Conservation (phyloP, 23 tunicate genomes). For the Trididemnum clinides region DNA sequence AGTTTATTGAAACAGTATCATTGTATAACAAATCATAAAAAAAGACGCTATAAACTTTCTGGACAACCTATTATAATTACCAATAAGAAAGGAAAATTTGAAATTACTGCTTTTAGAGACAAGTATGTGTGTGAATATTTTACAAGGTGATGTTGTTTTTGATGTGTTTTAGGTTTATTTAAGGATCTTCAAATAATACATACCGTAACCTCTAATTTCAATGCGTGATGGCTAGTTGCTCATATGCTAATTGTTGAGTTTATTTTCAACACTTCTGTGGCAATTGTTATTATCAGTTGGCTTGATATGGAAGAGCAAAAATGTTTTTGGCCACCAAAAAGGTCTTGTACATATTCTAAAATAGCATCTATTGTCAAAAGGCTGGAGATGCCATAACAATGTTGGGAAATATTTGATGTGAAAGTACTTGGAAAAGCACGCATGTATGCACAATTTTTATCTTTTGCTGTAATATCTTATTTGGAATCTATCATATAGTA, state of each 20-base stretch:
- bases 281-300: not conserved
- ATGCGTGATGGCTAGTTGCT: not conserved
- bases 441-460: not conserved
- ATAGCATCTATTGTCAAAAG: not conserved
- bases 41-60: too few relatives aligned
- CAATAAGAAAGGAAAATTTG: too few relatives aligned
- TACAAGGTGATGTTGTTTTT: not conserved
- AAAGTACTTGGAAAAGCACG: slow-evolving; percentile 15
- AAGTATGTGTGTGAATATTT: too few relatives aligned
- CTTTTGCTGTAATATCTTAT: not conserved
- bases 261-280: not conserved
- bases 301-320: slow-evolving; percentile 3
- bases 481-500: not conserved
- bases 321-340: slow-evolving; percentile 3
- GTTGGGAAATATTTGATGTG: not conserved
- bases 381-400: not conserved
- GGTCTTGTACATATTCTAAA: not conserved
- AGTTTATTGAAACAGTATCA: too few relatives aligned
- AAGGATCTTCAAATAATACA: too few relatives aligned
- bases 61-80: too few relatives aligned
- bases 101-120: too few relatives aligned
- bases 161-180: too few relatives aligned
- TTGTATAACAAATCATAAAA: too few relatives aligned
- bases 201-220: too few relatives aligned
- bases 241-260: slow-evolving; percentile 20